phyloP scores from a whole-genome alignment of 2,113 vertebrate species.

The Rhynchomys soricoides region DNA sequence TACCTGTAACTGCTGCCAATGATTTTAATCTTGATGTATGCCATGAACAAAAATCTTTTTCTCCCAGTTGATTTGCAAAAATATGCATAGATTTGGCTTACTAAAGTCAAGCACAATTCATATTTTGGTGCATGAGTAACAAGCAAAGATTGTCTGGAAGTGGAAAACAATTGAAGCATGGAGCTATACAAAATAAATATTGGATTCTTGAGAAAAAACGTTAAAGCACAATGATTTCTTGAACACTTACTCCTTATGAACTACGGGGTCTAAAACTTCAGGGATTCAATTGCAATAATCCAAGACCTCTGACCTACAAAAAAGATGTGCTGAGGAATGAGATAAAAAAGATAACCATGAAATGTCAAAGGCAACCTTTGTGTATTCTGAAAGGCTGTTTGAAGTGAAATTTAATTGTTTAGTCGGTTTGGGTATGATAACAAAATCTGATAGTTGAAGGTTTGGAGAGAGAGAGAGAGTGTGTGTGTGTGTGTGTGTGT shows the following conservation, averaged over 20 bases:
- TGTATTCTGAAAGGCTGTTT: background rate
- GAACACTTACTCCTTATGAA: background rate
- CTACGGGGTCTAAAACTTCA: background rate
- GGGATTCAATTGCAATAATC: background rate
- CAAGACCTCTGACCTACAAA: background rate
- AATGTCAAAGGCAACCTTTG: background rate
- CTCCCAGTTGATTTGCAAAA: background rate
- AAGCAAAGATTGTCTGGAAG: constrained; percentile 29
- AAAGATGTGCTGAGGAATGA: background rate
- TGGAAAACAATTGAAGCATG: background rate
- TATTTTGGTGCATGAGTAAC: background rate
- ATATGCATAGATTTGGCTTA: background rate
- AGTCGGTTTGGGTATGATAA: background rate
- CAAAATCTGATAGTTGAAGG: background rate
- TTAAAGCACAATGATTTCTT: background rate
- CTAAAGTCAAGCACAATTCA: background rate
- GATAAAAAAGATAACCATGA: background rate
- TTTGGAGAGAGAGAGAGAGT: too few species aligned
- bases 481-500: background rate
- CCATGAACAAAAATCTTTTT: background rate
- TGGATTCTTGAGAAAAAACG: background rate
- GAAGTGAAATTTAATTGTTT: background rate
- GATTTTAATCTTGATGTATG: background rate
- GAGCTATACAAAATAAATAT: background rate
- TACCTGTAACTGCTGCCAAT: constrained; percentile 33